These are phyloP conservation scores for Poeciliopsis presidionis DNA, from an alignment of 2,797 vertebrate species.

Conservation along the genomic window DNA sequence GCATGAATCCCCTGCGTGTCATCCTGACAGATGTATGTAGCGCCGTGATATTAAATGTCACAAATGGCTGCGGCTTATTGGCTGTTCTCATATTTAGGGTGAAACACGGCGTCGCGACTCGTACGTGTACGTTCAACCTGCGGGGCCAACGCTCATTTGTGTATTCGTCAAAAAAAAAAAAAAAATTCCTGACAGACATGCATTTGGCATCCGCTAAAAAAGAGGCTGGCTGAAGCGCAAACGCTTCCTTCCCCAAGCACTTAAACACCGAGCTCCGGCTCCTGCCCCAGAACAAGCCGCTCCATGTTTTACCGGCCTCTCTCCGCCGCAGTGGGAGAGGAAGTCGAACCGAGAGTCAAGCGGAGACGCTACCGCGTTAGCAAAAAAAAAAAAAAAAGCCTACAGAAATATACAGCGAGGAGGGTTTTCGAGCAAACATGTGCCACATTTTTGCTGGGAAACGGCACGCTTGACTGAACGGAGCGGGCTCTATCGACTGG, in stretches of 20 bases:
- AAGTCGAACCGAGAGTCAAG: constrained; percentile 79
- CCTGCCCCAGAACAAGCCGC: constrained; percentile 33
- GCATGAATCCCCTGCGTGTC: not conserved
- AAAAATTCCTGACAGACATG: not conserved
- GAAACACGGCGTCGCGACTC: not conserved
- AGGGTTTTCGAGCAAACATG: constrained; percentile 14
- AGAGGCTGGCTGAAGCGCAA: not conserved
- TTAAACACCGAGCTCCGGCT: constrained; percentile 25
- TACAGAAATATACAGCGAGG: constrained; percentile 6
- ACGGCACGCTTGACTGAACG: not conserved
- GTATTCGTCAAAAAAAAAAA: not conserved
- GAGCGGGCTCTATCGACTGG: constrained; percentile 4
- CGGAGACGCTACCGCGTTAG: constrained; percentile 29
- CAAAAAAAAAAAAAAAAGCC: constrained; percentile 14
- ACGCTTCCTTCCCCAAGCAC: not conserved
- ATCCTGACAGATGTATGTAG: not conserved
- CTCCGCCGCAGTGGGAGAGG: constrained; percentile 81
- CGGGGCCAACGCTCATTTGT: not conserved
- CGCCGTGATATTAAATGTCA: not conserved
- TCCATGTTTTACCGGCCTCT: constrained; percentile 71
- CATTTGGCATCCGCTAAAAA: not conserved
- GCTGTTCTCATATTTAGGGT: not conserved
- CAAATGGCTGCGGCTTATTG: constrained; percentile 10
- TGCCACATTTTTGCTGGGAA: constrained; percentile 16
- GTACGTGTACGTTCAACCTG: not conserved